A percentile compares a stretch with the other conserved stretches of the same genome.
phyloP scores from a whole-genome alignment of 2,113 vertebrate genomes.

The Anolis sagrei region DNA sequence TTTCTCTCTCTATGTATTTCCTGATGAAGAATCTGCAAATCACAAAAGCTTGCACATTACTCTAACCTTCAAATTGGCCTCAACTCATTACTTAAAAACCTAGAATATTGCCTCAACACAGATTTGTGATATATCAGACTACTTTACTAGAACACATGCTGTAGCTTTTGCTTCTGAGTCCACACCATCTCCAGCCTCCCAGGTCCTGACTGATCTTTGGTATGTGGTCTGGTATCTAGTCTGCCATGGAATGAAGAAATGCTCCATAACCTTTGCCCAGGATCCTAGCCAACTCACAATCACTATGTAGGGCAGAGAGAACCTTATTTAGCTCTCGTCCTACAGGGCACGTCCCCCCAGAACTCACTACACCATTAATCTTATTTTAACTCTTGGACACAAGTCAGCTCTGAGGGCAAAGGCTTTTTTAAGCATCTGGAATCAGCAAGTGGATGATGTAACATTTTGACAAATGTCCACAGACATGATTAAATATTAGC shows the following conservation, averaged over 20 bases:
- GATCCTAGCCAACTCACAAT: constrained; percentile 21
- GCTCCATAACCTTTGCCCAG: constrained; percentile 30
- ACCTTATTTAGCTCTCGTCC: constrained; percentile 50
- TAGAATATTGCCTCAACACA: too few species aligned
- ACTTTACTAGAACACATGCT: not conserved
- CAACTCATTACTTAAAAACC: too few species aligned
- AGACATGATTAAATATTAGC: constrained; percentile 72
- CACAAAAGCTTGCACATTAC: too few species aligned
- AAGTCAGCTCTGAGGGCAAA: constrained; percentile 59
- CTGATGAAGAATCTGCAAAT: too few species aligned
- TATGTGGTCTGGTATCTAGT: constrained; percentile 22
- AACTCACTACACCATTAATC: constrained; percentile 53
- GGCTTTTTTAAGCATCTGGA: constrained; percentile 79
- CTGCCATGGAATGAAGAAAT: constrained; percentile 49
- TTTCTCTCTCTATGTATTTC: too few species aligned
- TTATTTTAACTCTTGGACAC: constrained; percentile 68
- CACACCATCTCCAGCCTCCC: not conserved
- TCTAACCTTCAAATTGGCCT: too few species aligned
- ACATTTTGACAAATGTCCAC: constrained; percentile 68
- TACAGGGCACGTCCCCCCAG: constrained; percentile 64
- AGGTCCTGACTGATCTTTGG: constrained; percentile 29
- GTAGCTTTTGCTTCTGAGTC: not conserved
- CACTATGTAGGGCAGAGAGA: constrained; percentile 60
- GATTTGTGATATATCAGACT: not conserved
- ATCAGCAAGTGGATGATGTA: constrained; percentile 69